These are phyloP conservation scores for Cherax destructor DNA, from an alignment of 1,140 invertebrate genomes.

Conservation along the genomic window DNA sequence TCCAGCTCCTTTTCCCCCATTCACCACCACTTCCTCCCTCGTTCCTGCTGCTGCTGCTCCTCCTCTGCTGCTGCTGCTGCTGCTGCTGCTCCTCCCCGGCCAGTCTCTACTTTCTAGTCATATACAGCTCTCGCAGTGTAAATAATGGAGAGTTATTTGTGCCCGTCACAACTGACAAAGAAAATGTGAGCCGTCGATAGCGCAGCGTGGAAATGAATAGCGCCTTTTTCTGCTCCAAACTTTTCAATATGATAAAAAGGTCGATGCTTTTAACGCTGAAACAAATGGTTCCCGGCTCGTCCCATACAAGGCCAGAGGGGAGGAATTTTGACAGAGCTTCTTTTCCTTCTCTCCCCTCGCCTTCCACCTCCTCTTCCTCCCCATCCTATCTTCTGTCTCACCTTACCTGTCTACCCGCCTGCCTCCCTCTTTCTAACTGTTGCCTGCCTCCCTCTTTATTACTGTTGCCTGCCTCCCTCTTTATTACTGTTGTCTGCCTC, in stretches of 20 bases:
- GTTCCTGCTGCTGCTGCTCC: not conserved
- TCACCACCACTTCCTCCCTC: not conserved
- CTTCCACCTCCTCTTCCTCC: too few relatives aligned
- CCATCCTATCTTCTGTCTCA: too few relatives aligned
- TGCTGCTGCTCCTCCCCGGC: not conserved
- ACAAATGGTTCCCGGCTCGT: constrained; percentile 65
- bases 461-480: too few relatives aligned
- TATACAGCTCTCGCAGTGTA: constrained; percentile 67
- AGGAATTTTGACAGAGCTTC: not conserved
- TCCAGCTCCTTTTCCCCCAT: not conserved
- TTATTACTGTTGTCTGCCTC: too few relatives aligned
- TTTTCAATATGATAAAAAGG: constrained; percentile 71
- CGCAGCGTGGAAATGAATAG: constrained; percentile 67
- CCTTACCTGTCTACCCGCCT: too few relatives aligned
- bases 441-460: too few relatives aligned
- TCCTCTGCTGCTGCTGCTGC: not conserved
- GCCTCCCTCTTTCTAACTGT: too few relatives aligned
- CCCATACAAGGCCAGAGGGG: constrained; percentile 39
- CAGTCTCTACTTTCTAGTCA: constrained; percentile 48
- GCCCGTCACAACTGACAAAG: constrained; percentile 64
- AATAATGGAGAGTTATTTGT: constrained; percentile 71
- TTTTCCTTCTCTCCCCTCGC: not conserved
- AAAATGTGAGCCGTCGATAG: constrained; percentile 69
- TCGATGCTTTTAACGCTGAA: constrained; percentile 66
- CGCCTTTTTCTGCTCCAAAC: constrained; percentile 67